Percentiles rank a stretch among this genome's conserved stretches.
Conservation (phyloP, 2,797 vertebrate genomes). For the Cirrhinus mrigala region DNA sequence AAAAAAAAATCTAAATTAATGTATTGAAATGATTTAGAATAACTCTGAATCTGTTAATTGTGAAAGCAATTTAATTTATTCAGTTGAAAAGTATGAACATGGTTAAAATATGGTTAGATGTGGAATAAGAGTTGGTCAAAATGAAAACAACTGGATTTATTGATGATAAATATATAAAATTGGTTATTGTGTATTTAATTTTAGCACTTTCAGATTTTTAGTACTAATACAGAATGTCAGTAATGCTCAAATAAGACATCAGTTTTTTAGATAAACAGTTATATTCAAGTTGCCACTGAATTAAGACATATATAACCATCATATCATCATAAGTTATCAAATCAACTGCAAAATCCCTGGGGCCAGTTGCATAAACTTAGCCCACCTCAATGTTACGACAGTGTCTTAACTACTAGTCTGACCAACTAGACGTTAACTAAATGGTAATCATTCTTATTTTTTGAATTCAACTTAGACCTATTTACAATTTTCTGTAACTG, state of each 20-base stretch:
- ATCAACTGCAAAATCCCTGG: neutral
- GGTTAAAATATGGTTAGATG: neutral
- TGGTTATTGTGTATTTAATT: neutral
- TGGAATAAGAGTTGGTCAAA: neutral
- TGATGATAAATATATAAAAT: neutral
- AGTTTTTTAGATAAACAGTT: neutral
- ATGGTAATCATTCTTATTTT: no score
- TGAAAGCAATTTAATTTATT: neutral
- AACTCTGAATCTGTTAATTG: neutral
- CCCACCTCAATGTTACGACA: no score
- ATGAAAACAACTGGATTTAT: neutral
- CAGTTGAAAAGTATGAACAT: no score
- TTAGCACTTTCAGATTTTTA: neutral
- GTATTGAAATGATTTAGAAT: no score
- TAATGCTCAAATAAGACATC: neutral
- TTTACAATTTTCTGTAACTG: no score
- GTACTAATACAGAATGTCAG: neutral
- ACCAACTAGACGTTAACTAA: no score
- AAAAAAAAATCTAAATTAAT: no score
- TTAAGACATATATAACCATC: neutral
- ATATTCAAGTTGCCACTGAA: neutral
- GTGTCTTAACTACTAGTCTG: no score
- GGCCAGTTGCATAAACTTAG: no score
- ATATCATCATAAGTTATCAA: neutral
- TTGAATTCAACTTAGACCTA: no score